These are phyloP conservation scores for Strigamia maritima DNA, from an alignment of 2,888 invertebrate species.

Conservation along the genomic window DNA sequence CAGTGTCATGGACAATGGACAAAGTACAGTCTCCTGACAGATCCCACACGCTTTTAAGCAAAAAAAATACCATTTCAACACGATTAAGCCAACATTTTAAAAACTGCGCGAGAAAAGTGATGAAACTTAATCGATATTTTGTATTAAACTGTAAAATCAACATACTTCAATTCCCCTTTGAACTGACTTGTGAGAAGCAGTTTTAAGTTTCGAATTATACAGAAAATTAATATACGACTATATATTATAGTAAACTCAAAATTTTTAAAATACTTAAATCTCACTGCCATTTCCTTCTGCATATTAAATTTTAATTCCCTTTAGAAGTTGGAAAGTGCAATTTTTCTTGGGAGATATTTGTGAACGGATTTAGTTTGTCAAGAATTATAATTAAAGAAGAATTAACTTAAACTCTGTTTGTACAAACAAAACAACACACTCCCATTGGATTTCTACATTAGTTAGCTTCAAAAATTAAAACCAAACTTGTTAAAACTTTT, in stretches of 20 bases:
- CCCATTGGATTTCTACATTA: too few species aligned
- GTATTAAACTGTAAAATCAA: not conserved
- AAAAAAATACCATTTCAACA: conserved; percentile 7
- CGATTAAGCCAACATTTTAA: not conserved
- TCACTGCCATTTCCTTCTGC: not conserved
- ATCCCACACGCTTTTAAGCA: not conserved
- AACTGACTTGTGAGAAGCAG: not conserved
- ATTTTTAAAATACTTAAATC: not conserved
- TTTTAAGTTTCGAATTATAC: not conserved
- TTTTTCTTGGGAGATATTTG: not conserved
- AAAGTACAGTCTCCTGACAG: conserved; percentile 1
- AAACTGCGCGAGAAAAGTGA: not conserved
- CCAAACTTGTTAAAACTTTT: too few species aligned
- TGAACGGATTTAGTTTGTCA: too few species aligned
- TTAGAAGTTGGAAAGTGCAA: not conserved
- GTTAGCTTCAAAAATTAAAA: too few species aligned
- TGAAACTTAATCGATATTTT: not conserved
- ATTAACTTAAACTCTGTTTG: too few species aligned
- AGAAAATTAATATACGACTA: not conserved
- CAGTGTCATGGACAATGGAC: conserved; percentile 33
- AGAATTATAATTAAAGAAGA: too few species aligned
- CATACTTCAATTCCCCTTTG: not conserved
- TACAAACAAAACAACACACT: too few species aligned
- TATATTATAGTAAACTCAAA: not conserved
- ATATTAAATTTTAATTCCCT: not conserved